These are phyloP conservation scores for Falcunculus frontatus DNA, from an alignment of 2,113 vertebrate genomes.

Conservation along the genomic window DNA sequence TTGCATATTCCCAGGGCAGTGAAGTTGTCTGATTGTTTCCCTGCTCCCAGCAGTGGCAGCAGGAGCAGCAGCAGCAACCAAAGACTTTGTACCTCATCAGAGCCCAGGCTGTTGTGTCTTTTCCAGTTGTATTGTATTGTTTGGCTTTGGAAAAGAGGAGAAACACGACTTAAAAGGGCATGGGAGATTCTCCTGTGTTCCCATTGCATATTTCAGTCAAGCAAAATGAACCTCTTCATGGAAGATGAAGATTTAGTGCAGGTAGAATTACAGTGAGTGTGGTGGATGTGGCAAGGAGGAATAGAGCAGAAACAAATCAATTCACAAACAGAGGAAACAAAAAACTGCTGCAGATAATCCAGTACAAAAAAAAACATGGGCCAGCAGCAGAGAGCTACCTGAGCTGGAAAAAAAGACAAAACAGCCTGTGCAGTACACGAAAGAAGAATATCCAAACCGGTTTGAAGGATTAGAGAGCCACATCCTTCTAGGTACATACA, in stretches of 20 bases:
- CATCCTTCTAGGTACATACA: neutral
- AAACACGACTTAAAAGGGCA: neutral
- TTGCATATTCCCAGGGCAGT: neutral
- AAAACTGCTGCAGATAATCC: neutral
- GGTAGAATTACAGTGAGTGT: neutral
- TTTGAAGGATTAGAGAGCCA: neutral
- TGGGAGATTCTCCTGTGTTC: neutral
- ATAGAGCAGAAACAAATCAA: neutral
- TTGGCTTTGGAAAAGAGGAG: neutral
- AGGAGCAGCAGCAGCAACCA: neutral
- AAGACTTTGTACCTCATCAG: neutral
- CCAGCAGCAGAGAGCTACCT: neutral
- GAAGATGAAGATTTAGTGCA: neutral
- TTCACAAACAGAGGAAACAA: neutral
- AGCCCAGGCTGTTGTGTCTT: neutral
- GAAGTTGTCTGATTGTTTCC: neutral
- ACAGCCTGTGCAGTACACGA: neutral
- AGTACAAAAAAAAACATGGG: neutral
- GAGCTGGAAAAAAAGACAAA: neutral
- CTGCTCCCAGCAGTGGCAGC: fast-evolving
- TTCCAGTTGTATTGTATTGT: neutral
- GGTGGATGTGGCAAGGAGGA: fast-evolving
- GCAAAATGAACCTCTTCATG: neutral
- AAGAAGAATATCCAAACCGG: neutral
- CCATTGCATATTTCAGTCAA: neutral